Evolutionary conservation across 2,888 invertebrate genomes (phyloP).

Genomic region (Antheraea assamensis): DNA sequence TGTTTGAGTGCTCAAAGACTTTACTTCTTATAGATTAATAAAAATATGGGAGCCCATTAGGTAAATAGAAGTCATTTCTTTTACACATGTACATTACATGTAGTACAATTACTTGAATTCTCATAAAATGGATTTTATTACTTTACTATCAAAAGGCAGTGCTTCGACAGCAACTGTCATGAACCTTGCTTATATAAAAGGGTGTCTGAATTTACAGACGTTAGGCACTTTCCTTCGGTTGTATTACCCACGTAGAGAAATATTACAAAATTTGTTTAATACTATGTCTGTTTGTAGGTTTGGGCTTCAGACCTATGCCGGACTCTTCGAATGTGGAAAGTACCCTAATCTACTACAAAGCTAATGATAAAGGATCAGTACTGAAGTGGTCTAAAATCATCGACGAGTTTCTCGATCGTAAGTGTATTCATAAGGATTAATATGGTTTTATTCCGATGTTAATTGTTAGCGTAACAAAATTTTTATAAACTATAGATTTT

Average conservation of each 20-base stretch:
- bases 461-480: too few relatives aligned
- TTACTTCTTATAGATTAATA: background rate
- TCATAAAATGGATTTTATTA: too few relatives aligned
- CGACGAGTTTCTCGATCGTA: conserved; percentile 89
- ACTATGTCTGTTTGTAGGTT: conserved; percentile 81
- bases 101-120: too few relatives aligned
- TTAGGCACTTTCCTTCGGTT: too few relatives aligned
- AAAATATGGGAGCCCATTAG: background rate
- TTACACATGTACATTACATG: background rate
- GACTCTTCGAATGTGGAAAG: conserved; percentile 93
- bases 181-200: too few relatives aligned
- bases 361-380: conserved; percentile 88
- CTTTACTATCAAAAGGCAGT: too few relatives aligned
- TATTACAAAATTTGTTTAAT: background rate
- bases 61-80: background rate
- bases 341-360: conserved; percentile 97
- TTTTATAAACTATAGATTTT: too few relatives aligned
- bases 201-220: too few relatives aligned
- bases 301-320: conserved; percentile 98
- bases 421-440: conserved; percentile 45
- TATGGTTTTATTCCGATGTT: background rate
- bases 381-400: conserved; percentile 91
- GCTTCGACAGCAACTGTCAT: too few relatives aligned
- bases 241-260: background rate
- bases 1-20: background rate